Base-by-base conservation (phyloP, 2,888 invertebrate species). In the Kryphioiulus occultus region DNA sequence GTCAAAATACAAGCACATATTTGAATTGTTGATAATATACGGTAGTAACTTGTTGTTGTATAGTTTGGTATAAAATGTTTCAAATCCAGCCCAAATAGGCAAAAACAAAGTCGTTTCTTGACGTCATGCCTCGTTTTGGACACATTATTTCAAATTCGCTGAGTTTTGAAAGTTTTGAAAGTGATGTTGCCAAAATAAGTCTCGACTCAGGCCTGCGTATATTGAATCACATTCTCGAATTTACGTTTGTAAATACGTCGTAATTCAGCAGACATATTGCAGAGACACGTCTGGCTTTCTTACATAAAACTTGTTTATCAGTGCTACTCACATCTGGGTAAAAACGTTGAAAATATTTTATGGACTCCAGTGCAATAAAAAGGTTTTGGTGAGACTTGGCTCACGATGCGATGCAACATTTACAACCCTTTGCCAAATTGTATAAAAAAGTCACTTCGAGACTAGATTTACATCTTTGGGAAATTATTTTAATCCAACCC, bases 291-390 rank as follows among this genome's bases (percentile, higher is more conserved):
- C 78, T 78, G 78, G 78, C 15, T 78, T 78, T 78, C 78, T 78
- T 78, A 30, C 78, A 78, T 78, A 78, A 78, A 78, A 78, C 30
- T 78, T 78, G 78, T 78, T 78, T 78, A 78, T 78, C 78, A 30
- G 4, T 30, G 78, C 78, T 78, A 15, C 78, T n/a, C 78, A 78
- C 5, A 78, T 30, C 3, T 30, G 78, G 12, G 17, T 30, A 30
- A 30, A 30, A 30, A 17, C 78, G 30, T 78, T 30, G 30, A 78
- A 78, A 30, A 78, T 30, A 78, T 78, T 78, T 78, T 78, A 78
- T 78, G 78, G 78, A 30, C 26, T 78, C 15, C 9, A 78, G 30
- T 78, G 12, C 15, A 30, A 78, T 78, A 30, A 78, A 78, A 53
- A 30, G 26, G 17, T 15, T 17, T 78, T 30, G 4, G 30, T 78